Evolutionary conservation across 2,888 invertebrate genomes (phyloP).

Genomic region (Apeira syringaria): DNA sequence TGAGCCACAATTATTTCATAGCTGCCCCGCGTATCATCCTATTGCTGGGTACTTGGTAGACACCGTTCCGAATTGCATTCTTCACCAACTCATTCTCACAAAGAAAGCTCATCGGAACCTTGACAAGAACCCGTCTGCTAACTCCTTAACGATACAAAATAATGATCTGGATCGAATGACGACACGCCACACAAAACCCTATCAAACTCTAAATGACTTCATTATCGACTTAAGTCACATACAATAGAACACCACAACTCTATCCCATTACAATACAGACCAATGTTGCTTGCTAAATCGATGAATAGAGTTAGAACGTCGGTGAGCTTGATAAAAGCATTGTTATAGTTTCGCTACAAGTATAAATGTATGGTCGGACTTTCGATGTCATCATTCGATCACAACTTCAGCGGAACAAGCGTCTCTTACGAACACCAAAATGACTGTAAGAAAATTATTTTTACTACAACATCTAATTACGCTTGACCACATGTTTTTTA

Average conservation of each 20-base stretch:
- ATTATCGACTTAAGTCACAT: not conserved
- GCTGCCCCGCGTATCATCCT: no score
- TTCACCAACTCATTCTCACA: constrained; percentile 1
- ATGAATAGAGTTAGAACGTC: not conserved
- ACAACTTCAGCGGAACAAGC: no score
- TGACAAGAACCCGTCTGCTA: constrained; percentile 4
- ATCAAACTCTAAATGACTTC: constrained; percentile 23
- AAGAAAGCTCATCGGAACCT: constrained; percentile 13
- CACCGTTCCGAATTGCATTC: constrained; percentile 8
- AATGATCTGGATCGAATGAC: constrained; percentile 27
- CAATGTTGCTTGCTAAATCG: not conserved
- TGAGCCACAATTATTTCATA: no score
- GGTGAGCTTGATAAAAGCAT: constrained; percentile 34
- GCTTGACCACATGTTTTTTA: no score
- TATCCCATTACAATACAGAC: not conserved
- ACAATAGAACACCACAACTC: not conserved
- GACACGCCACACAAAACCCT: constrained; percentile 23
- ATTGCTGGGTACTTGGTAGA: constrained; percentile 1
- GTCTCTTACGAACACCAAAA: no score
- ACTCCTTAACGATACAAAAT: constrained; percentile 9
- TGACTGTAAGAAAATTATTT: no score
- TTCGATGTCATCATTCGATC: constrained; percentile 52
- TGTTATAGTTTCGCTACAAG: constrained; percentile 40
- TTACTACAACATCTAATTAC: no score
- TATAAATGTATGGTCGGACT: constrained; percentile 60